Conservation (phyloP, 2,113 vertebrate genomes). For the Rhipidura dahli region DNA sequence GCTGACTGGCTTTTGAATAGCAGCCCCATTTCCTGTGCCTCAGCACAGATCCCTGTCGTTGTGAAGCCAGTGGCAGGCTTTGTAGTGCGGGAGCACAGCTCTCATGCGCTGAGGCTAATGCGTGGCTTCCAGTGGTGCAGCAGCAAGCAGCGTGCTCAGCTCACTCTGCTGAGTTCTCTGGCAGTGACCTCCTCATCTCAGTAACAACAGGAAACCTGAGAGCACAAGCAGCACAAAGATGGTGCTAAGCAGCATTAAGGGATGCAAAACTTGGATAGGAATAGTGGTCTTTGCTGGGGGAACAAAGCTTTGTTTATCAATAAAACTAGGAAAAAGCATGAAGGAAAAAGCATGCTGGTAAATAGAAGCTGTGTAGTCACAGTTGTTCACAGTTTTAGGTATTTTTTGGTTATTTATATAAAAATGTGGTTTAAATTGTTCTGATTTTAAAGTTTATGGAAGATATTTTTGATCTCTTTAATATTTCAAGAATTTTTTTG, state of each 20-base stretch:
- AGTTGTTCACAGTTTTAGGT: not conserved
- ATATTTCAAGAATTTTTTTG: not conserved
- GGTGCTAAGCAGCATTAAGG: not conserved
- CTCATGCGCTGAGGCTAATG: rapidly evolving
- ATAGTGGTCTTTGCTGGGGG: not conserved
- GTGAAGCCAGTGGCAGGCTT: not conserved
- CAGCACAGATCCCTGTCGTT: not conserved
- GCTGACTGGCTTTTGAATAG: not conserved
- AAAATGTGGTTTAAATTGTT: not conserved
- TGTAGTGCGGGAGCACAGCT: not conserved
- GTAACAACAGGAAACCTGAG: not conserved
- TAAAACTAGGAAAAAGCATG: not conserved
- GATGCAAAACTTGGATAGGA: not conserved
- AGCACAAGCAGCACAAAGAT: not conserved
- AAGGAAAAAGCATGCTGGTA: not conserved
- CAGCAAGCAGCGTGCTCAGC: not conserved
- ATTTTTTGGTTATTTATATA: not conserved
- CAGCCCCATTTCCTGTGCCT: not conserved
- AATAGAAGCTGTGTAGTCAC: not conserved
- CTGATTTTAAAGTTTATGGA: not conserved
- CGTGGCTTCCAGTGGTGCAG: rapidly evolving
- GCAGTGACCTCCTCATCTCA: not conserved
- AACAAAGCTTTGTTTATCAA: not conserved
- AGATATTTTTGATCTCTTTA: not conserved
- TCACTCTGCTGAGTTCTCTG: not conserved